These are phyloP conservation scores for Orthosia incerta DNA, from an alignment of 2,888 invertebrate genomes.

Conservation along the genomic window DNA sequence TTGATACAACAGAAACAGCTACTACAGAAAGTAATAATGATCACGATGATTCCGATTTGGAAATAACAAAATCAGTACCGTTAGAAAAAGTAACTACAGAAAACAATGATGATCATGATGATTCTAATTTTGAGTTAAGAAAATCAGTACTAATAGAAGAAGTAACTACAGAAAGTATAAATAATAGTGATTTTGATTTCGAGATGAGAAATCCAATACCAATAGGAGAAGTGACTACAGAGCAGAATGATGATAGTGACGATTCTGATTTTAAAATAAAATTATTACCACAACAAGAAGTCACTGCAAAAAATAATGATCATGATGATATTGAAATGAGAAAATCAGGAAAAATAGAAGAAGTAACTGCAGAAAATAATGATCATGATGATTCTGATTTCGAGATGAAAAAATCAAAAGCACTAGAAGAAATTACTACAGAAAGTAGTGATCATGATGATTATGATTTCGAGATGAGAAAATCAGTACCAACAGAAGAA, in stretches of 20 bases:
- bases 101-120: neutral
- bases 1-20: conserved; percentile 4
- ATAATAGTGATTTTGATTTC: neutral
- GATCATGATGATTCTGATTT: neutral
- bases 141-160: neutral
- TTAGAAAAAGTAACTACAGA: neutral
- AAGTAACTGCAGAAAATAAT: neutral
- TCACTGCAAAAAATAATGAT: neutral
- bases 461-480: neutral
- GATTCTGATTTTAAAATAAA: neutral
- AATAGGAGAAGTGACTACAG: neutral
- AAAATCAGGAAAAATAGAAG: neutral
- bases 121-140: neutral
- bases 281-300: neutral
- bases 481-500: neutral
- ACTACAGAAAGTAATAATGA: neutral
- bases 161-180: neutral
- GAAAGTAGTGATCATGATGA: neutral
- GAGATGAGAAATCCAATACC: neutral
- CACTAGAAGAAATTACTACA: neutral
- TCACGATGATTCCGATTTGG: neutral
- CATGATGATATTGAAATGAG: neutral
- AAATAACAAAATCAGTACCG: neutral
- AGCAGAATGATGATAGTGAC: neutral
- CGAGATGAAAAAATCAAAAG: neutral